Conservation (phyloP, 2,113 vertebrate genomes). For the Monopterus albus region DNA sequence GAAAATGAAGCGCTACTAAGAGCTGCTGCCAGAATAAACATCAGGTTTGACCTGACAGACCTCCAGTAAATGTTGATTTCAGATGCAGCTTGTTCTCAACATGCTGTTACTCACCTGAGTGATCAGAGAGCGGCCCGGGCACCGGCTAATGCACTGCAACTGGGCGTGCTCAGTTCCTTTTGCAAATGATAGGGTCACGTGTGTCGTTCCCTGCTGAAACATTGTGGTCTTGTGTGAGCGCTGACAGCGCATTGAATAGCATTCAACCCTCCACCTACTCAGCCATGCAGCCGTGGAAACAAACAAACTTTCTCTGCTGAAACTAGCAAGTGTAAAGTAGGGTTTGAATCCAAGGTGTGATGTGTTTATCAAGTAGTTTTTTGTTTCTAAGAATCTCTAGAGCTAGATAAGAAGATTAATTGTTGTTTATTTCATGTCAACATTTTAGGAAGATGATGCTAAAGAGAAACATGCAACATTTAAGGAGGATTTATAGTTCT, state of each 20-base stretch:
- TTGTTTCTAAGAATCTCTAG: no score
- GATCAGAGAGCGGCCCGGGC: neutral
- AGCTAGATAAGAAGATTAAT: no score
- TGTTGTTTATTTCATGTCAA: no score
- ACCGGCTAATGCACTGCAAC: neutral
- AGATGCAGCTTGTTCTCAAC: constrained; percentile 4
- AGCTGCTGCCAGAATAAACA: neutral
- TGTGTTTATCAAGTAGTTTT: no score
- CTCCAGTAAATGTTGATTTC: constrained; percentile 6
- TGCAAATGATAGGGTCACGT: neutral
- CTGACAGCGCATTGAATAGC: neutral
- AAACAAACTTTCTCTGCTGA: neutral
- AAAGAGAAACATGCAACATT: no score
- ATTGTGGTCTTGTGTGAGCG: no score
- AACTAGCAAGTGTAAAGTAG: no score
- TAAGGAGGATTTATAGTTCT: no score
- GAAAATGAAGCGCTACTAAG: neutral
- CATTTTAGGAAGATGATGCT: no score
- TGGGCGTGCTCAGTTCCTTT: neutral
- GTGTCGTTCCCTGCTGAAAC: neutral
- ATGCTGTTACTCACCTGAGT: neutral
- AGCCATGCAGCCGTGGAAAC: neutral
- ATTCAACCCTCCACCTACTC: neutral
- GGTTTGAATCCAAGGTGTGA: no score
- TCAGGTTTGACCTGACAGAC: neutral